Conservation (phyloP, 2,888 invertebrate species). For the Rhabditophanes sp. region DNA sequence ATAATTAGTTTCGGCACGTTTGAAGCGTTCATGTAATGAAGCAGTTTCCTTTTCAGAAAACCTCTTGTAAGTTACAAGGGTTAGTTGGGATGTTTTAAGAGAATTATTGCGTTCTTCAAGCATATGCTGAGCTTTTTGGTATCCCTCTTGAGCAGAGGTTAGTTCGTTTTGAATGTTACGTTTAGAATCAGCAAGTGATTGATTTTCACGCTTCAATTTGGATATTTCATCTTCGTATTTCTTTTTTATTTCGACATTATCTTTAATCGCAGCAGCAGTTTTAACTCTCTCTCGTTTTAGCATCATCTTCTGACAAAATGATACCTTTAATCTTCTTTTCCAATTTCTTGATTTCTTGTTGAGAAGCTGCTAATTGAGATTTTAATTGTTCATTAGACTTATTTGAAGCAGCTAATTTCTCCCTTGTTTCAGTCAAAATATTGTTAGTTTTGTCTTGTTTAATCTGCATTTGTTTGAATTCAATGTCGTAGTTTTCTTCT, state of each 20-base stretch:
- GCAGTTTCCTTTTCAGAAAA: too few relatives aligned
- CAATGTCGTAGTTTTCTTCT: too few relatives aligned
- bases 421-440: too few relatives aligned
- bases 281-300: neutral
- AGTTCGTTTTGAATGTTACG: constrained; percentile 19
- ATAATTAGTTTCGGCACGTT: too few relatives aligned
- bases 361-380: too few relatives aligned
- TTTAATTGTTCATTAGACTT: too few relatives aligned
- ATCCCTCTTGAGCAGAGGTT: constrained; percentile 14
- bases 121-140: constrained; percentile 16
- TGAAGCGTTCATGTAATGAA: too few relatives aligned
- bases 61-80: too few relatives aligned
- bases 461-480: too few relatives aligned
- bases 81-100: constrained; percentile 18
- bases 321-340: constrained; percentile 21
- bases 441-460: too few relatives aligned
- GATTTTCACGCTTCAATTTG: constrained; percentile 15
- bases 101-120: constrained; percentile 22
- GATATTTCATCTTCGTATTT: constrained; percentile 15
- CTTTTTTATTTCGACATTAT: constrained; percentile 7
- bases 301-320: constrained; percentile 2
- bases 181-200: constrained; percentile 23
- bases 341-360: constrained; percentile 29
- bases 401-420: too few relatives aligned
- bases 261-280: constrained; percentile 2